These are phyloP conservation scores for Caenorhabditis virilis DNA, from an alignment of 2,888 invertebrate genomes.

Conservation along the genomic window DNA sequence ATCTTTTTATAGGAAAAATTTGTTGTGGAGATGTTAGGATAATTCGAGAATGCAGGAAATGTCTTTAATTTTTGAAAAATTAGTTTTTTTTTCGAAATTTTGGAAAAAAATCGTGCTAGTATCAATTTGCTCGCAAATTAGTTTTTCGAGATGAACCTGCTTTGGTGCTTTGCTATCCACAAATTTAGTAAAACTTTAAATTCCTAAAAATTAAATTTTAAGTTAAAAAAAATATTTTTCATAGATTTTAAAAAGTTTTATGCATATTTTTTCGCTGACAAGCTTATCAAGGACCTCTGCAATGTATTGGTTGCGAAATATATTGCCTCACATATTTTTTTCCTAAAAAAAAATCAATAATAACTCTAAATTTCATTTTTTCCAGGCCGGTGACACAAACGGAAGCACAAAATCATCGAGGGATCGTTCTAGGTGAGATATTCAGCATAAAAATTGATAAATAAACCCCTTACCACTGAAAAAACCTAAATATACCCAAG, in stretches of 20 bases:
- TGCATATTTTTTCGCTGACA: neutral
- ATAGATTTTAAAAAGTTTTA: neutral
- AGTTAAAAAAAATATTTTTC: neutral
- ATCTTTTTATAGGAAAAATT: neutral
- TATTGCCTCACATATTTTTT: neutral
- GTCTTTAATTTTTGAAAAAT: neutral
- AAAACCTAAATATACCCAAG: constrained; percentile 2
- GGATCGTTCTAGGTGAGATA: constrained; percentile 4
- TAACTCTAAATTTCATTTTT: constrained; percentile 3
- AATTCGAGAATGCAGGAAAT: neutral
- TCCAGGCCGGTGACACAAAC: constrained; percentile 8
- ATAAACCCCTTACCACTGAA: neutral
- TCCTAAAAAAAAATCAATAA: neutral
- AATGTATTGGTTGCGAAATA: neutral
- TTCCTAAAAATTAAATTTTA: no score
- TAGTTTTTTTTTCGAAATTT: neutral
- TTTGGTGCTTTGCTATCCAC: no score
- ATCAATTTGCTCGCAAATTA: no score
- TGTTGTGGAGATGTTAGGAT: neutral
- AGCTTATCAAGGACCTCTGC: neutral
- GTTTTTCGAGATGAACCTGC: no score
- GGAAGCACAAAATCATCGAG: constrained; percentile 4
- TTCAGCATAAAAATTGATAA: constrained; percentile 1
- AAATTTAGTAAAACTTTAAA: no score
- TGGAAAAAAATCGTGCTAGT: neutral